Evolutionary conservation across 2,113 vertebrate species (phyloP).

Genomic region (Heptranchias perlo): DNA sequence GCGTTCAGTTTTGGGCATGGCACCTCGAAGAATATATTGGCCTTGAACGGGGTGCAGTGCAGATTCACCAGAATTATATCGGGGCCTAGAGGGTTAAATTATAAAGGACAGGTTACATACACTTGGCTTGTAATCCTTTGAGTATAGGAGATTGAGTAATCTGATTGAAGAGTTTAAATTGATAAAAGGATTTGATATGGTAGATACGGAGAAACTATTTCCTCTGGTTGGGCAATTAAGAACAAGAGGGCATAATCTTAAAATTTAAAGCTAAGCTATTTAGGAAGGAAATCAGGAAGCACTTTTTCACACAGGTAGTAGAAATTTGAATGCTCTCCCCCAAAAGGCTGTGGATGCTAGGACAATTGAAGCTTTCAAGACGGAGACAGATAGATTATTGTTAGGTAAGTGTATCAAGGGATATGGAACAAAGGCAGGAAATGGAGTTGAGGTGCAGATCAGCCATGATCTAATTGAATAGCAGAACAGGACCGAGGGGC

Average conservation of each 20-base stretch:
- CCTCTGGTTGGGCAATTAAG: not conserved
- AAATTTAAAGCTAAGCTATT: not conserved
- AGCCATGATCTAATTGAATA: no score
- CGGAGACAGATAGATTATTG: not conserved
- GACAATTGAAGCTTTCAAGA: no score
- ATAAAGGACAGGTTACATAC: not conserved
- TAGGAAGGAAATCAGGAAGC: not conserved
- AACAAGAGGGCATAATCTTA: not conserved
- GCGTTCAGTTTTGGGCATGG: not conserved
- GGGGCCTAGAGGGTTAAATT: not conserved
- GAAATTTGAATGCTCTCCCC: no score
- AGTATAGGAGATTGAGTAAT: not conserved
- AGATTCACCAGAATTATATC: not conserved
- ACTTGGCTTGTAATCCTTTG: not conserved
- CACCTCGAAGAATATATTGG: not conserved
- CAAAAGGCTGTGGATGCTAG: no score
- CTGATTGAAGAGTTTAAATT: not conserved
- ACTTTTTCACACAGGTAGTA: not conserved
- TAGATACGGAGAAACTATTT: not conserved
- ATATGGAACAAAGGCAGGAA: not conserved
- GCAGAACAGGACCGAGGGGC: no score
- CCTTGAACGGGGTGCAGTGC: not conserved
- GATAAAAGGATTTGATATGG: not conserved
- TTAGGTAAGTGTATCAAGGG: not conserved
- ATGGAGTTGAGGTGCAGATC: not conserved